A percentile compares a stretch with the other conserved stretches of the same genome.
Evolutionary conservation across 1,140 invertebrate species (phyloP).

Genomic region (Pachyrhynchus sulphureomaculatus): DNA sequence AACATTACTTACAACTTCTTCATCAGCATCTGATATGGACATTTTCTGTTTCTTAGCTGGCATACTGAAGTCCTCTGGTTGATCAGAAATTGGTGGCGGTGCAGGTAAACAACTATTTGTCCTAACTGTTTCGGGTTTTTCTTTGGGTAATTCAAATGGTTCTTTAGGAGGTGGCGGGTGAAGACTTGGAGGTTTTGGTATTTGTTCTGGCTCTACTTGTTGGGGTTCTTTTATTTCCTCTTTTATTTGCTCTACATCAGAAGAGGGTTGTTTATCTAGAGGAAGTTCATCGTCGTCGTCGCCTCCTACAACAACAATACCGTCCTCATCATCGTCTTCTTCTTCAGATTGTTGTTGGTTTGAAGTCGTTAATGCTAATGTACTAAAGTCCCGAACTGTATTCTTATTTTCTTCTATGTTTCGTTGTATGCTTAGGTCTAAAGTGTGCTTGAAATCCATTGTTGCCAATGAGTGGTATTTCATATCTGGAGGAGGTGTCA

Average conservation of each 20-base stretch:
- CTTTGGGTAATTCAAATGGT: background rate
- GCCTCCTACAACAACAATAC: constrained; percentile 63
- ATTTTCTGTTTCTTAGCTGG: constrained; percentile 62
- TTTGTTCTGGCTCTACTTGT: constrained; percentile 31
- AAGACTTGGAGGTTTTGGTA: background rate
- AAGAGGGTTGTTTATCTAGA: constrained; percentile 7
- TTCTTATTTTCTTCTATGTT: constrained; percentile 61
- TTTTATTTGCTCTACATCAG: background rate
- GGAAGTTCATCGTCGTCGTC: constrained; percentile 63
- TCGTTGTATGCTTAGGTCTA: constrained; percentile 55
- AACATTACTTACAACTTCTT: constrained; percentile 64
- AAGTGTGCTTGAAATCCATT: constrained; percentile 68
- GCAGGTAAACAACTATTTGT: background rate
- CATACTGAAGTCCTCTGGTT: constrained; percentile 68
- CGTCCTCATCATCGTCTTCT: constrained; percentile 60
- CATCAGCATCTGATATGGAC: constrained; percentile 65
- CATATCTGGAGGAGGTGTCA: constrained; percentile 73
- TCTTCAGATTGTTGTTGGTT: constrained; percentile 51
- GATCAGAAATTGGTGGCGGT: constrained; percentile 33
- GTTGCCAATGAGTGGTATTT: constrained; percentile 61
- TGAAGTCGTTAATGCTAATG: constrained; percentile 45
- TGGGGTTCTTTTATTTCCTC: constrained; percentile 33
- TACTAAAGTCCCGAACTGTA: constrained; percentile 50
- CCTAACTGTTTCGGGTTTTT: background rate
- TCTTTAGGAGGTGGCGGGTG: background rate